Percentiles rank a stretch among this genome's conserved stretches.
Evolutionary conservation across 2,888 invertebrate genomes (phyloP).

Genomic region (Tillus elongatus): DNA sequence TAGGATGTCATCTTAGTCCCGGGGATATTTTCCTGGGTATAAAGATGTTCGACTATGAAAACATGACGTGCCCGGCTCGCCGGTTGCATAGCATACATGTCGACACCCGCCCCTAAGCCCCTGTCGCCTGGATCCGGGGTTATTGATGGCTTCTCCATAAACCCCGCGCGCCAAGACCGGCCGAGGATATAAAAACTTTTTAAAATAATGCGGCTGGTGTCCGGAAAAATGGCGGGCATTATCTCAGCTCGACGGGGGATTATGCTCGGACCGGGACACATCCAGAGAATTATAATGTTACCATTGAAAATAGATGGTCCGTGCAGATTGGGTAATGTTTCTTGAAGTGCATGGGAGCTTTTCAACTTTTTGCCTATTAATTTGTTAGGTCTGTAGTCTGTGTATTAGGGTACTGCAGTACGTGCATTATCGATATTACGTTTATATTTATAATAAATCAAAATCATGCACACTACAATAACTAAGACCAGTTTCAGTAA

Average conservation of each 20-base stretch:
- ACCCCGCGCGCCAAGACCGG: conserved; percentile 28
- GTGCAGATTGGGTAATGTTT: too few relatives aligned
- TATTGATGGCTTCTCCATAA: conserved; percentile 34
- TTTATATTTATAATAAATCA: too few relatives aligned
- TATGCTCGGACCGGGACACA: conserved; percentile 24
- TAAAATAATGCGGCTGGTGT: conserved; percentile 42
- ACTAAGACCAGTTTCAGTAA: too few relatives aligned
- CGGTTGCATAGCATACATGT: conserved; percentile 7
- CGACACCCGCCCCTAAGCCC: not conserved
- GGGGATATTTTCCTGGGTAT: conserved; percentile 2
- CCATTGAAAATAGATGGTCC: conserved; percentile 1
- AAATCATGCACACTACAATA: too few relatives aligned
- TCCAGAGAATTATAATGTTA: not conserved
- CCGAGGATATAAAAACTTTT: conserved; percentile 40
- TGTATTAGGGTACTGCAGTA: too few relatives aligned
- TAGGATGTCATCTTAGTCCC: too few relatives aligned
- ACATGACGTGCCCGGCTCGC: conserved; percentile 10
- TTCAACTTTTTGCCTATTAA: too few relatives aligned
- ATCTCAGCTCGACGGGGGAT: conserved; percentile 39
- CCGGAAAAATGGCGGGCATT: conserved; percentile 41
- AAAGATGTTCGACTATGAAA: conserved; percentile 12
- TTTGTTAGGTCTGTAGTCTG: too few relatives aligned
- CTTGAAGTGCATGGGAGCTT: too few relatives aligned
- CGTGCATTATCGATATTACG: too few relatives aligned
- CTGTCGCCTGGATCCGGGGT: conserved; percentile 17